Evolutionary conservation across 2,888 invertebrate genomes (phyloP), one percentile per base, ranked within the genome.

Genomic region (Brachyptera putata): DNA sequence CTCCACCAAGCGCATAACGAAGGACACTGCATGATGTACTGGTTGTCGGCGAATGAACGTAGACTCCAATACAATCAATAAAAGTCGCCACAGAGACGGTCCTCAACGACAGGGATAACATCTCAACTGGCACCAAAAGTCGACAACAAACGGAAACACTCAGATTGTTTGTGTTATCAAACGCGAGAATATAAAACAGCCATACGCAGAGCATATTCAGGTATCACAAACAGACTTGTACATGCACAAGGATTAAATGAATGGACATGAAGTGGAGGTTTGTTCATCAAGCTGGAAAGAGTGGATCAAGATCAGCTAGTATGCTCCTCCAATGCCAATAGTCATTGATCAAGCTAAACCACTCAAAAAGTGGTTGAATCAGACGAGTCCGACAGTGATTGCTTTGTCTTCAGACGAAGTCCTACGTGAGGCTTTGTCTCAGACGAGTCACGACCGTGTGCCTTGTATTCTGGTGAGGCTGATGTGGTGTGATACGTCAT

Each of bases 91-190:
- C 13, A 48, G 25, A n/a, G 24, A n/a, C n/a, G n/a, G n/a, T n/a
- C 21, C 24, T 24, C 11, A 48, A 5, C 24, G 14, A 3, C 21
- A 22, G n/a, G n/a, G 48, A 25, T 48, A 13, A 22, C 48, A 24
- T 48, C 48, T 22, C 18, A 21, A 25, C 24, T 48, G 21, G 13
- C 13, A 48, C n/a, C 21, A 22, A 48, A 48, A 24, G 24, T 48
- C n/a, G 13, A 48, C 48, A 7, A 48, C 48, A 13, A 22, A 48
- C 24, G 48, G 48, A 11, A 11, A 3, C n/a, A 48, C 48, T n/a
- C 48, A 48, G 48, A 48, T 48, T 11, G 48, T 48, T 48, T 48
- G 48, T 48, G 48, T 25, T 48, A 24, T 14, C 25, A 48, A 48
- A 22, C 2, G 9, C 22, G n/a, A 21, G 9, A 14, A 48, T 9